Conservation (phyloP, 2,888 invertebrate species). For the Drosophila diplacantha region DNA sequence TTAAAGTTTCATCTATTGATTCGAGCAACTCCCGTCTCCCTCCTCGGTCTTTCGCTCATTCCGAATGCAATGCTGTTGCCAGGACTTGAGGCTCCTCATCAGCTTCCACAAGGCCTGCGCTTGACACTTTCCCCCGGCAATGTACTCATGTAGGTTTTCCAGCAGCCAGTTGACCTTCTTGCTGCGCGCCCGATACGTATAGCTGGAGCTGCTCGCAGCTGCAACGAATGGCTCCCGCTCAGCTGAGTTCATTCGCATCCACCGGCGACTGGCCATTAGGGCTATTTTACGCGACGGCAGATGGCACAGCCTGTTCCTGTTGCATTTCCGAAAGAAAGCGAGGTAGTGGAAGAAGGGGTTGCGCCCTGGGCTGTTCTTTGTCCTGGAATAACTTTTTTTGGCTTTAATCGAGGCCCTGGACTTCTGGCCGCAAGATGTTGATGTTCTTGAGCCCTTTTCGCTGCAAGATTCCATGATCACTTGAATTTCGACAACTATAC, state of each 20-base stretch:
- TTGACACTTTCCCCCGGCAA: not conserved
- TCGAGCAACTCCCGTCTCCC: not conserved
- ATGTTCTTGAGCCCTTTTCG: not conserved
- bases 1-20: conserved; percentile 29
- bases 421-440: not conserved
- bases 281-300: conserved; percentile 16
- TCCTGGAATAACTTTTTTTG: too few species aligned
- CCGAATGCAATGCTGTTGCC: conserved; percentile 23
- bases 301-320: not conserved
- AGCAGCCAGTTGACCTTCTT: conserved; percentile 24
- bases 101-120: conserved; percentile 8
- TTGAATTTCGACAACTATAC: conserved; percentile 10
- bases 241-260: conserved; percentile 12
- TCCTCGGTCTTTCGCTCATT: not conserved
- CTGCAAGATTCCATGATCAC: not conserved
- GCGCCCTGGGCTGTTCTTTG: not conserved
- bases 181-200: conserved; percentile 26
- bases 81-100: conserved; percentile 11
- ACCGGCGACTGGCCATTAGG: conserved; percentile 17
- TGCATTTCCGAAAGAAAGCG: conserved; percentile 19
- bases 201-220: conserved; percentile 7
- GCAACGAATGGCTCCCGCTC: conserved; percentile 18
- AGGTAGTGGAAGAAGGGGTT: conserved; percentile 40
- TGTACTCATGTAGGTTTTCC: not conserved
- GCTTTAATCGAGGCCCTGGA: not conserved